Evolutionary conservation across 2,113 vertebrate genomes (phyloP), one percentile per base, ranked within the genome.

Genomic region (Spheniscus mendiculus): DNA sequence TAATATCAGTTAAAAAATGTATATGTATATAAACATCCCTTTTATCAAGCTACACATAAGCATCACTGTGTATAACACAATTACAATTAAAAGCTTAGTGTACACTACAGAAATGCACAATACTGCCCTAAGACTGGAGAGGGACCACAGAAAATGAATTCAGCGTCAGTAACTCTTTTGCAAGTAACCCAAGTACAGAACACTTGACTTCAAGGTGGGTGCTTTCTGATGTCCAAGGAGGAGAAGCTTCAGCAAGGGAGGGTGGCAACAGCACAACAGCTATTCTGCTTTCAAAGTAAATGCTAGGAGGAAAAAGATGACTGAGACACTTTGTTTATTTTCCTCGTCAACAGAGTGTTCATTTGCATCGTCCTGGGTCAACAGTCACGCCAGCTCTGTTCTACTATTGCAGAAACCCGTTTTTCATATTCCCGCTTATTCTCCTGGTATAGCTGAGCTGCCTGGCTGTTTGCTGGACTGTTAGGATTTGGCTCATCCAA

Each of bases 331-430:
- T 98, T 97, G 97, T 98, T 98, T 97, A 97, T 98, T 98, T 98
- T 98, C 96, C 98, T 98, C 98, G 96, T 97, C 98, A 97, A 95
- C 98, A 98, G 98, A 99, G 97, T 99, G 99, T 99, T 98, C 98
- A 97, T 98, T 97, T 96, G 95, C 97, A 98, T 97, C 84, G 96
- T 94, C 97, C 93, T 74, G 93, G 98, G 99, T 99, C 99, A 99
- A 99, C 99, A 99, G 96, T 99, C 99, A 95, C 99, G 99, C 99
- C 99, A 99, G 97, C 99, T 99, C 99, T 99, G 99, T 99, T 99
- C 99, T 98, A 99, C 99, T 97, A 99, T 99, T 97, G 99, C 99
- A 97, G 99, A 99, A 96, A 99, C 99, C 90, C 99, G 99, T 97
- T 99, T 99, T 98, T 99, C 99, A 62, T 99, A 99, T 97, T 99